Evolutionary conservation across 2,888 invertebrate species (phyloP).

Genomic region (Lepidocyrtinus sp.): DNA sequence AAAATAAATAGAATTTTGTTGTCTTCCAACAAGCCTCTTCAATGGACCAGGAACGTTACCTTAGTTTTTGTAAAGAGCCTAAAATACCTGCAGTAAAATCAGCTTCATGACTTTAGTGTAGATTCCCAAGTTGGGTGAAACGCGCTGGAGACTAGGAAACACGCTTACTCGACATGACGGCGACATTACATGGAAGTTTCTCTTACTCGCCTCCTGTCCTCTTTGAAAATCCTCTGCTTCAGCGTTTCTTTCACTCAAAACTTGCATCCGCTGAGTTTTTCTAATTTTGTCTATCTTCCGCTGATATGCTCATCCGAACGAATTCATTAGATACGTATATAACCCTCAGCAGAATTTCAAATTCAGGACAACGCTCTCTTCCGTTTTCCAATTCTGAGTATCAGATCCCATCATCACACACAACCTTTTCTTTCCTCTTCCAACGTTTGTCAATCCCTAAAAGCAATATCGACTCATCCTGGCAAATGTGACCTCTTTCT

Average conservation of each 20-base stretch:
- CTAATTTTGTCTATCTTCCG: background rate
- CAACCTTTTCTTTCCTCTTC: slow-evolving; percentile 11
- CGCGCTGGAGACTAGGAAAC: too few relatives aligned
- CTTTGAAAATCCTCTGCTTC: background rate
- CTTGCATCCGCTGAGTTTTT: background rate
- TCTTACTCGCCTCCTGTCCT: background rate
- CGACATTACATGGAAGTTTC: too few relatives aligned
- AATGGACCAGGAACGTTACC: too few relatives aligned
- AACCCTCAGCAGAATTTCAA: slow-evolving; percentile 6
- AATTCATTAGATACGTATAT: background rate
- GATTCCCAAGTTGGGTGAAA: too few relatives aligned
- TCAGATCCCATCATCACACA: background rate
- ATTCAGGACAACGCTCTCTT: slow-evolving; percentile 17
- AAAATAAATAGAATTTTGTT: too few relatives aligned
- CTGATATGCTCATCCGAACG: too few relatives aligned
- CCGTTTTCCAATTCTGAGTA: too few relatives aligned
- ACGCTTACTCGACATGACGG: too few relatives aligned
- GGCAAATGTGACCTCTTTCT: background rate
- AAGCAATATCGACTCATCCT: background rate
- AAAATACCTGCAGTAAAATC: too few relatives aligned
- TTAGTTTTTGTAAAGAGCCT: too few relatives aligned
- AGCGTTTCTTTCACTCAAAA: background rate
- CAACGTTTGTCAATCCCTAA: background rate
- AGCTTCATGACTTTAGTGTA: too few relatives aligned
- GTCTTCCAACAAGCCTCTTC: too few relatives aligned